A percentile compares a stretch with the other conserved stretches of the same genome.
phyloP scores from a whole-genome alignment of 2,888 invertebrate species.

The Mystacides longicornis region DNA sequence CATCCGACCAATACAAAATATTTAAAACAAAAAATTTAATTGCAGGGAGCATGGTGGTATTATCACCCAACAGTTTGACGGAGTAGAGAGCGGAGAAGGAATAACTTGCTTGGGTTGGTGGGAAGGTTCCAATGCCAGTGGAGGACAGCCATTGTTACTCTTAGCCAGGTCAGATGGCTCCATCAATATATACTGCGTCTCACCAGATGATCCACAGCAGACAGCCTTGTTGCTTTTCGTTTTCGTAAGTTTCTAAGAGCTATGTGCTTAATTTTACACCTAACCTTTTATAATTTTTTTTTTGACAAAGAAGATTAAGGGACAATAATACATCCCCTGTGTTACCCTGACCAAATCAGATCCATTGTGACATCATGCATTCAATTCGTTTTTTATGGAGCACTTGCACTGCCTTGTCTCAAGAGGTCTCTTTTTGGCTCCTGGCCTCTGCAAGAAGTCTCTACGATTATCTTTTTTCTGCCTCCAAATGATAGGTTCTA shows the following conservation, averaged over 20 bases:
- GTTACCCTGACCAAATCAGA: too few species aligned
- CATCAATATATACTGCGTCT: constrained; percentile 41
- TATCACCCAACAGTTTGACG: constrained; percentile 34
- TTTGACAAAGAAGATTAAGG: not conserved
- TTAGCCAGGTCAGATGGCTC: constrained; percentile 46
- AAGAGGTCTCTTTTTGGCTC: too few species aligned
- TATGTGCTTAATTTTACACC: too few species aligned
- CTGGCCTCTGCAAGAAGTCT: too few species aligned
- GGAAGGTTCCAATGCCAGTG: constrained; percentile 37
- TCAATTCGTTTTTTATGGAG: too few species aligned
- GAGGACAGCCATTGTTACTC: constrained; percentile 35
- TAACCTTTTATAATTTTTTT: not conserved
- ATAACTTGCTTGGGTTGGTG: constrained; percentile 42
- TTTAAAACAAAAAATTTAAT: not conserved
- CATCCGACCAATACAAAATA: too few species aligned
- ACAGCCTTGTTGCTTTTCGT: constrained; percentile 28
- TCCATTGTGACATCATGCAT: too few species aligned
- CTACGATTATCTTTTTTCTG: too few species aligned
- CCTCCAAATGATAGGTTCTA: too few species aligned
- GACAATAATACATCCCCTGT: too few species aligned
- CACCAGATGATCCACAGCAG: constrained; percentile 27
- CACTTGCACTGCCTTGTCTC: too few species aligned
- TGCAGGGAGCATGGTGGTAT: constrained; percentile 26
- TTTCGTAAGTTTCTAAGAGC: constrained; percentile 32
- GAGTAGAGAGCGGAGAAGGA: constrained; percentile 41